Percentiles rank a stretch among this genome's conserved stretches.
Conservation (phyloP, 2,113 vertebrate genomes). For the Brachyhypopomus occidentalis region DNA sequence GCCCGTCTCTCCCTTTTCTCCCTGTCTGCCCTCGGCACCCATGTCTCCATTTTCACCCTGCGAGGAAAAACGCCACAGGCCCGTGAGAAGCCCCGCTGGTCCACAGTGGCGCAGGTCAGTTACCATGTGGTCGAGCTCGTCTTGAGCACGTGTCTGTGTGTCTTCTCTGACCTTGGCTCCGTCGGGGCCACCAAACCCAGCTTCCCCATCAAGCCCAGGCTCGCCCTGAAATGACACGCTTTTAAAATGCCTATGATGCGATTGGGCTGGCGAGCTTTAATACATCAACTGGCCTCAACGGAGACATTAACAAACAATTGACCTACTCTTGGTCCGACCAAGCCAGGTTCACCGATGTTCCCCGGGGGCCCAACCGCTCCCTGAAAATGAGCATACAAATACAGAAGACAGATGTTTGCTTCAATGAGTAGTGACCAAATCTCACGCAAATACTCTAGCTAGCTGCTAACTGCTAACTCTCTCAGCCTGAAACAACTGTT, state of each 20-base stretch:
- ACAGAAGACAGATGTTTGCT: too few species aligned
- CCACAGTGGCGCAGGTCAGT: neutral
- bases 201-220: slow-evolving; percentile 86
- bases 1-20: slow-evolving; percentile 85
- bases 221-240: slow-evolving; percentile 79
- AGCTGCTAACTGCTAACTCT: too few species aligned
- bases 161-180: slow-evolving; percentile 82
- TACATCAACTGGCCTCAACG: neutral
- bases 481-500: neutral
- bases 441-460: neutral
- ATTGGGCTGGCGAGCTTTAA: slow-evolving; percentile 1
- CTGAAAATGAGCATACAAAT: slow-evolving; percentile 64
- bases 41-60: slow-evolving; percentile 92
- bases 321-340: slow-evolving; percentile 88
- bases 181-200: slow-evolving; percentile 78
- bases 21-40: slow-evolving; percentile 83
- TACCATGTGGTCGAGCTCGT: neutral
- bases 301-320: slow-evolving; percentile 13
- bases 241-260: slow-evolving; percentile 1
- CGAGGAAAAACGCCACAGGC: neutral
- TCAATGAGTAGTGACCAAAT: too few species aligned
- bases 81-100: neutral
- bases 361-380: slow-evolving; percentile 83
- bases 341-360: slow-evolving; percentile 84
- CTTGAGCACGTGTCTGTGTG: neutral